Base-by-base conservation (phyloP, 2,797 vertebrate species). In the Knipowitschia caucasica region DNA sequence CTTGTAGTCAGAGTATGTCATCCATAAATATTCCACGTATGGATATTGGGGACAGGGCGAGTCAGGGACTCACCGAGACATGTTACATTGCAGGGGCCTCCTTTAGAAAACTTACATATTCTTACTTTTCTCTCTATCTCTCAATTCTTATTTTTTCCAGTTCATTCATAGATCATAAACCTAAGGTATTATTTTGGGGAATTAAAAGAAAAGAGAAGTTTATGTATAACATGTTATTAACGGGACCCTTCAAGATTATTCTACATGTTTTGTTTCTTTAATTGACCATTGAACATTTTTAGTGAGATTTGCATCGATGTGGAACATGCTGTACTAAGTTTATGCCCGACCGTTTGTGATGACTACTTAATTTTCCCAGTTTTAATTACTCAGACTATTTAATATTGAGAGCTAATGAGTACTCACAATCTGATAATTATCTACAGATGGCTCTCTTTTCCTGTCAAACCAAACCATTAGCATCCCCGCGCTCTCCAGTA, bases 341-440 rank as follows among this genome's bases (percentile, higher is more conserved):
- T 50, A 43, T 46, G 11, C 23, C 8, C 42, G 20, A 29, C 29
- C 10, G 38, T 59, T 42, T 33, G 18, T 43, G 53, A 61, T 4
- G 17, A 17, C 14, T 39, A 27, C 45, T 57, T 8, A 12, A 15
- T 50, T 54, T 47, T 53, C 23, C 18, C 20, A 54, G 24, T 53
- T 24, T 21, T 36, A 56, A 67, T 63, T 46, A 69, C 49, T 55
- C 40, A 58, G 33, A 64, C 29, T 56, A 36, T 64, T 68, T 56
- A 61, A 69, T 54, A 74, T 69, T 43, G 49, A 60, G 69, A 56
- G 52, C 76, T 73, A 70, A 76, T 79, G 62, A 69, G 52, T 59
- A 42, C 47, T 43, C 29, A 29, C 51, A 50, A 55, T 15, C 20
- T 25, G 50, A 57, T 71, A 63, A 66, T 72, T 67, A 62, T 62